Conservation (phyloP, 2,797 vertebrate species). For the Bradypodion pumilum region DNA sequence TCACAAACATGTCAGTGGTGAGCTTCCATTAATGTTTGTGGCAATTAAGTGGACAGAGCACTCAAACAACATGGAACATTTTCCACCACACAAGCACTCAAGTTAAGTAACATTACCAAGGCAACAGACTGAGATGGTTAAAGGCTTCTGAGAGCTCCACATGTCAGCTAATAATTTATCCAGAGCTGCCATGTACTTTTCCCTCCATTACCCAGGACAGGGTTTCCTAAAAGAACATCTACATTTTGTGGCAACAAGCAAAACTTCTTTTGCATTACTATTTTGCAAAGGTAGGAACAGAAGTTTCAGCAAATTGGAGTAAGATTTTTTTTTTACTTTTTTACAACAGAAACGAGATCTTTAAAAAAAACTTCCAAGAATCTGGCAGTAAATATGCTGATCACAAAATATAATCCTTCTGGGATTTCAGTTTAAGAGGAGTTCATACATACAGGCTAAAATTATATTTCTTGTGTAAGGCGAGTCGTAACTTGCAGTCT, state of each 20-base stretch:
- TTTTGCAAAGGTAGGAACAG: not conserved
- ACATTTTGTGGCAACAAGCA: not conserved
- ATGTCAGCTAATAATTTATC: conserved; percentile 13
- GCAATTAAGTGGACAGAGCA: not conserved
- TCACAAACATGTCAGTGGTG: not conserved
- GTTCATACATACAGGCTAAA: too few relatives aligned
- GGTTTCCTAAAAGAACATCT: not conserved
- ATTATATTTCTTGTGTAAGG: too few relatives aligned
- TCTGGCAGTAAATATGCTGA: too few relatives aligned
- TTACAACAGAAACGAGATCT: too few relatives aligned
- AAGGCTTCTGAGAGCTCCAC: not conserved
- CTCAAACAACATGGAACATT: not conserved
- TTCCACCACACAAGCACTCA: conserved; percentile 13
- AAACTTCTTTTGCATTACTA: not conserved
- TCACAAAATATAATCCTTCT: too few relatives aligned
- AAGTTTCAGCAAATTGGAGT: not conserved
- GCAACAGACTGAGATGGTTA: conserved; percentile 1
- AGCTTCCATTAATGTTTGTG: not conserved
- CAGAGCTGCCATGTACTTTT: not conserved
- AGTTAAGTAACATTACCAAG: conserved; percentile 18
- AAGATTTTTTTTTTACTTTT: too few relatives aligned
- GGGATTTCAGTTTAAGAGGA: too few relatives aligned
- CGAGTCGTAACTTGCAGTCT: too few relatives aligned
- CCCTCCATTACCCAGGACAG: not conserved
- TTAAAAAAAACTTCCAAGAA: too few relatives aligned